A percentile compares a stretch with the other conserved stretches of the same genome.
phyloP scores from a whole-genome alignment of 2,113 vertebrate genomes.

The Dipodomys spectabilis region DNA sequence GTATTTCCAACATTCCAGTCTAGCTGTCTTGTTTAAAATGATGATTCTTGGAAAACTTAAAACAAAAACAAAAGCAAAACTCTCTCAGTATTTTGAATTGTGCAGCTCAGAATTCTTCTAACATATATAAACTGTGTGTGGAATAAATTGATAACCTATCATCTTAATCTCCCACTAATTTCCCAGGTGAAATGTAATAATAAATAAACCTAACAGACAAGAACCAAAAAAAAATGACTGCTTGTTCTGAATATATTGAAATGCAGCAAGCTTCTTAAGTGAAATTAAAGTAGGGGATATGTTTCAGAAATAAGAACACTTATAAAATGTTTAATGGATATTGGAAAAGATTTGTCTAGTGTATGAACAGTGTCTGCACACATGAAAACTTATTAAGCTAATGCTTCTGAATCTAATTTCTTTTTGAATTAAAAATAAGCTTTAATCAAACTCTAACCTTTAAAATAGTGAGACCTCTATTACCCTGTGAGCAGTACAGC shows the following conservation, averaged over 20 bases:
- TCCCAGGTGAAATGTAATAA: constrained; percentile 30
- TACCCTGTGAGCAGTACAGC: constrained; percentile 35
- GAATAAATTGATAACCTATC: constrained; percentile 30
- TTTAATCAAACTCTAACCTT: constrained; percentile 72
- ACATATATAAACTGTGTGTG: constrained; percentile 5
- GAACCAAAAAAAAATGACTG: neutral
- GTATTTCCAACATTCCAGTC: neutral
- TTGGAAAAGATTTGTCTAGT: constrained; percentile 58
- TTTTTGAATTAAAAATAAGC: constrained; percentile 72
- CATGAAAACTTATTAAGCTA: constrained; percentile 70
- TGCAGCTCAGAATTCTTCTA: constrained; percentile 17
- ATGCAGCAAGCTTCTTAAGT: constrained; percentile 55
- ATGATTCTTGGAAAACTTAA: neutral
- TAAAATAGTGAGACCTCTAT: constrained; percentile 67
- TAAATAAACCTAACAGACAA: constrained; percentile 49
- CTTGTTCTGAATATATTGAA: constrained; percentile 46
- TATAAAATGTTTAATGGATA: constrained; percentile 65
- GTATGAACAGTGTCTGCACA: constrained; percentile 57
- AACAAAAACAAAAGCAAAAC: neutral
- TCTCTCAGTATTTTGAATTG: neutral
- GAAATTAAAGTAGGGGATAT: constrained; percentile 32
- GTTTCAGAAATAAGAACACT: constrained; percentile 60
- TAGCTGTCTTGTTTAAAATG: neutral
- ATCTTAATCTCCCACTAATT: constrained; percentile 32
- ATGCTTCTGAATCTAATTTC: constrained; percentile 74